Conservation (phyloP, 2,113 vertebrate species). For the Brachypodius melanocephalos region DNA sequence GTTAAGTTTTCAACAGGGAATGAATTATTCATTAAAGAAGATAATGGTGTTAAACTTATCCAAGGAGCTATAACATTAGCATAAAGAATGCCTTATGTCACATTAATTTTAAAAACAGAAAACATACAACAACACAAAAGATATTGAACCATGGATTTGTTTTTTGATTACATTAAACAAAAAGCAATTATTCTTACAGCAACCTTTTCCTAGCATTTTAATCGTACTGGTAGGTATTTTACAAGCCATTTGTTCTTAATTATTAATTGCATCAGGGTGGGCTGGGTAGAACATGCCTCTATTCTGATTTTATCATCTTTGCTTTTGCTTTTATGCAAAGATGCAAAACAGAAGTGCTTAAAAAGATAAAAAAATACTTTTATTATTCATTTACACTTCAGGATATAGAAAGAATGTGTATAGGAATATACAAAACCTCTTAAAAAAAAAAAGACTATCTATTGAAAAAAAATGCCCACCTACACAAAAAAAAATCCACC, state of each 20-base stretch:
- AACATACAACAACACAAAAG: constrained; percentile 68
- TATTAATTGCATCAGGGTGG: constrained; percentile 55
- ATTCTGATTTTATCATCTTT: constrained; percentile 16
- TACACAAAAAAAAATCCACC: background rate
- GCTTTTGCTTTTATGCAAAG: constrained; percentile 27
- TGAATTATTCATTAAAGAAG: constrained; percentile 81
- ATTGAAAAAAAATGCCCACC: background rate
- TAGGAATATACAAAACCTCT: background rate
- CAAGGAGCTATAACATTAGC: constrained; percentile 78
- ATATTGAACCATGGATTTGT: constrained; percentile 36
- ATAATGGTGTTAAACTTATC: constrained; percentile 74
- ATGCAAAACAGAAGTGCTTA: background rate
- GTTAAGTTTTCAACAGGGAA: constrained; percentile 75
- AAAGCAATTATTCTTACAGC: constrained; percentile 65
- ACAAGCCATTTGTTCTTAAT: constrained; percentile 60
- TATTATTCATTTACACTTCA: background rate
- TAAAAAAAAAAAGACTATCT: background rate
- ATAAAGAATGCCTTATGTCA: constrained; percentile 74
- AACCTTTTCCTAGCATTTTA: constrained; percentile 64
- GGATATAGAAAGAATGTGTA: background rate
- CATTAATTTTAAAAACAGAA: constrained; percentile 78
- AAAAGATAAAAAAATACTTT: background rate
- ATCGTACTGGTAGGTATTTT: constrained; percentile 21
- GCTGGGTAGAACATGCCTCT: background rate
- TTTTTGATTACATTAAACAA: constrained; percentile 68